These are phyloP conservation scores for Enteromius treurensis DNA, from an alignment of 2,797 vertebrate genomes.

Conservation along the genomic window DNA sequence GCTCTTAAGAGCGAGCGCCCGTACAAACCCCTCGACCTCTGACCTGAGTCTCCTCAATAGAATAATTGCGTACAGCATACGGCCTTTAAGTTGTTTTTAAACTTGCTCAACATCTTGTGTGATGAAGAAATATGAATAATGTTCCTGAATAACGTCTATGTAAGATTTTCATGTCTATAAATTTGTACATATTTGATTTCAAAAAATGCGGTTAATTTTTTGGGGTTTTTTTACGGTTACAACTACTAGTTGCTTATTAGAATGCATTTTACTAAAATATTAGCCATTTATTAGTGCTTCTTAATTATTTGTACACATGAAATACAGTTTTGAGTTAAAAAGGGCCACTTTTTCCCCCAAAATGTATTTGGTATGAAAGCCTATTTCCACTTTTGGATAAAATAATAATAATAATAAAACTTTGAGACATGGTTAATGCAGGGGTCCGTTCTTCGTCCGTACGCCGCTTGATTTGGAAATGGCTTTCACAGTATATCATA, in stretches of 20 bases:
- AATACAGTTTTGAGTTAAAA: no score
- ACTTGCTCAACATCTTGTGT: neutral
- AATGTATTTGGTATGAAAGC: neutral
- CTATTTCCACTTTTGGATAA: neutral
- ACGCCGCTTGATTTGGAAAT: no score
- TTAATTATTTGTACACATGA: no score
- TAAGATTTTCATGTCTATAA: neutral
- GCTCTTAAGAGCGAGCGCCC: constrained; percentile 16
- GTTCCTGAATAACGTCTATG: no score
- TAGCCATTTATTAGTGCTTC: no score
- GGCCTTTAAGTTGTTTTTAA: neutral
- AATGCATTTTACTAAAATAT: no score
- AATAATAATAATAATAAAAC: neutral
- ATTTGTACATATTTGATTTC: neutral
- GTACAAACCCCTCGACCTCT: constrained; percentile 37
- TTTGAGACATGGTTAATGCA: no score
- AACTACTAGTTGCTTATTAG: no score
- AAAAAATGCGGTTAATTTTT: neutral
- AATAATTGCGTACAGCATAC: neutral
- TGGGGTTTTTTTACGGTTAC: no score
- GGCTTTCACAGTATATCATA: no score
- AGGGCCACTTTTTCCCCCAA: neutral
- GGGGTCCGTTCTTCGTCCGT: no score
- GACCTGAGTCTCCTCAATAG: constrained; percentile 17
- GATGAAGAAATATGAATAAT: neutral